These are phyloP conservation scores for Sussaba pulchella DNA, from an alignment of 2,888 invertebrate genomes.

Conservation along the genomic window DNA sequence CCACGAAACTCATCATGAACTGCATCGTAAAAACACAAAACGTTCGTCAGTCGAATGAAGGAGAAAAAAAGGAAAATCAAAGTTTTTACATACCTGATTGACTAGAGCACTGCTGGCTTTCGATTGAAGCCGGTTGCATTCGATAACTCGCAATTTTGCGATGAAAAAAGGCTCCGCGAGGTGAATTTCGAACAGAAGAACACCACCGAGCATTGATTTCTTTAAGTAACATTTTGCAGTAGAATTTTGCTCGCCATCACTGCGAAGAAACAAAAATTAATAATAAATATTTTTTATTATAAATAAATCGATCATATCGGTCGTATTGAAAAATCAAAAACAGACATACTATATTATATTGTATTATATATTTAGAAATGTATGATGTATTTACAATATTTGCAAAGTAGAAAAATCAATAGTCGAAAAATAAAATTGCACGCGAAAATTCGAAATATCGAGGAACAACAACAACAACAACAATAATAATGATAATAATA, in stretches of 20 bases:
- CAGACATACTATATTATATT: no score
- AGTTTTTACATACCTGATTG: slow-evolving; percentile 85
- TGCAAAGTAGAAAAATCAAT: slow-evolving; percentile 2
- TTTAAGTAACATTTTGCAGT: slow-evolving; percentile 86
- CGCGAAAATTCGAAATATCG: background rate
- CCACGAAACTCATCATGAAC: slow-evolving; percentile 88
- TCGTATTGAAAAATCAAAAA: slow-evolving; percentile 7
- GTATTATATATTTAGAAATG: no score
- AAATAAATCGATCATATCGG: no score
- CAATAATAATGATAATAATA: no score
- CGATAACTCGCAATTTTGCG: slow-evolving; percentile 88
- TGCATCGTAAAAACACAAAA: slow-evolving; percentile 76
- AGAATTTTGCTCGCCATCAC: slow-evolving; percentile 69
- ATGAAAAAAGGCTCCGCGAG: slow-evolving; percentile 90
- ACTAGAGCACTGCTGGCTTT: slow-evolving; percentile 85
- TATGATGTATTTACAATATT: no score
- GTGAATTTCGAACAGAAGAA: slow-evolving; percentile 89
- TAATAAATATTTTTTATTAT: slow-evolving; percentile 27
- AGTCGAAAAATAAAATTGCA: background rate
- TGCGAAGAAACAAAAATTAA: slow-evolving; percentile 42
- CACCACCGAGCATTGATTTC: slow-evolving; percentile 89
- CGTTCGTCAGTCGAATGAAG: background rate
- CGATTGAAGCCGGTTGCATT: slow-evolving; percentile 87
- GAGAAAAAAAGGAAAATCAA: slow-evolving; percentile 42
- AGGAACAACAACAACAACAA: no score